Conservation (phyloP, 2,113 vertebrate species). For the Haemorhous mexicanus region DNA sequence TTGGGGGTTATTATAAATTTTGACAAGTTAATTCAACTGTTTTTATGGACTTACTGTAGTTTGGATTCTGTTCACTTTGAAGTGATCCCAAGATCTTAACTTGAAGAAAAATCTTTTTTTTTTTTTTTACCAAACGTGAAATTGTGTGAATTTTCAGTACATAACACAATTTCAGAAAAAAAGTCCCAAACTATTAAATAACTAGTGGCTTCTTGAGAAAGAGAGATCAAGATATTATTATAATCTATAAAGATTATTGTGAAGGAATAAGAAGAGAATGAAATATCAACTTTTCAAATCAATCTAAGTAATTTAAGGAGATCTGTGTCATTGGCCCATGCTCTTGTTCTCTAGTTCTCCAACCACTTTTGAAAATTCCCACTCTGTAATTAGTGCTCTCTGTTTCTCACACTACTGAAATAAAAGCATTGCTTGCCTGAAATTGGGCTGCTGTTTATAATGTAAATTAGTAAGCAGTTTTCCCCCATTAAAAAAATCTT, state of each 20-base stretch:
- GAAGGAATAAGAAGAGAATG: background rate
- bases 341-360: background rate
- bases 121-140: background rate
- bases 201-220: background rate
- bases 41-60: background rate
- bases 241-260: background rate
- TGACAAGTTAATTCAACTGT: background rate
- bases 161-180: background rate
- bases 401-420: background rate
- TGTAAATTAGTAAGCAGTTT: slow-evolving; percentile 2
- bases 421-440: background rate
- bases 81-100: background rate
- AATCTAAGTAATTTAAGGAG: background rate
- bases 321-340: background rate
- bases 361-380: background rate
- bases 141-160: background rate
- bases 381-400: background rate
- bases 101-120: background rate
- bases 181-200: background rate
- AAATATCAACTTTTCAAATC: background rate
- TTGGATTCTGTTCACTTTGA: background rate
- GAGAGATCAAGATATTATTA: background rate
- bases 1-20: background rate
- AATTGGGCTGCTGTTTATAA: background rate
- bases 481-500: background rate